Percentiles rank a stretch among this genome's conserved stretches.
phyloP scores from a whole-genome alignment of 2,888 invertebrate species.

The Phlogophora meticulosa region DNA sequence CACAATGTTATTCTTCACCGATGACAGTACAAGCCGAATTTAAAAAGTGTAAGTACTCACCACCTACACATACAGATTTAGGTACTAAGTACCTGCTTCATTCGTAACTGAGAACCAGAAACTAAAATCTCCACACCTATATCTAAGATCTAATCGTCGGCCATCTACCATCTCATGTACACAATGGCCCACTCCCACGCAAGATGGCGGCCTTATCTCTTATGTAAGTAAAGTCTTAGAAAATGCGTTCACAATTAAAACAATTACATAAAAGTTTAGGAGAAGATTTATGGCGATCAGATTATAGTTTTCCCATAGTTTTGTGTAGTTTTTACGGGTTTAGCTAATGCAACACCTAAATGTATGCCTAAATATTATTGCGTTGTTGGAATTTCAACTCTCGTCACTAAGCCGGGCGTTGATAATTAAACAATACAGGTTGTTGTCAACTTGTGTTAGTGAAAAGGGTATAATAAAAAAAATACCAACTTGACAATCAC shows the following conservation, averaged over 20 bases:
- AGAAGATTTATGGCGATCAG: slow-evolving; percentile 52
- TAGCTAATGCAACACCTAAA: slow-evolving; percentile 20
- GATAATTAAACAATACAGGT: too few species aligned
- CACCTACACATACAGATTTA: too few species aligned
- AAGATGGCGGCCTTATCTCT: slow-evolving; percentile 58
- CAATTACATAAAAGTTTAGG: slow-evolving; percentile 64
- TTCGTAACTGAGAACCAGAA: slow-evolving; percentile 19
- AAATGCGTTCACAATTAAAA: slow-evolving; percentile 63
- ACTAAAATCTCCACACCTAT: slow-evolving; percentile 25
- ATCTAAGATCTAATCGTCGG: slow-evolving; percentile 51
- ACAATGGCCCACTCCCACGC: slow-evolving; percentile 60
- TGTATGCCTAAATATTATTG: slow-evolving; percentile 23
- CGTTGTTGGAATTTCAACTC: not conserved
- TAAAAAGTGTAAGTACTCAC: too few species aligned
- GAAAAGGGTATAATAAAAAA: too few species aligned
- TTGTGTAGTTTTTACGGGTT: slow-evolving; percentile 10
- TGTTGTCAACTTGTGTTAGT: too few species aligned
- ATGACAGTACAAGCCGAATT: too few species aligned
- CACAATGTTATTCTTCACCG: too few species aligned
- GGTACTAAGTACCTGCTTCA: not conserved
- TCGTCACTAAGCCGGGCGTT: not conserved
- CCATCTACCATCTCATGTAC: slow-evolving; percentile 49
- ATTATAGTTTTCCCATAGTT: slow-evolving; percentile 54
- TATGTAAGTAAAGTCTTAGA: slow-evolving; percentile 56
- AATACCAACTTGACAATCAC: too few species aligned